Evolutionary conservation across 2,797 vertebrate species (phyloP), one percentile per base, ranked within the genome.

Genomic region (Sternarchorhynchus goeldii): DNA sequence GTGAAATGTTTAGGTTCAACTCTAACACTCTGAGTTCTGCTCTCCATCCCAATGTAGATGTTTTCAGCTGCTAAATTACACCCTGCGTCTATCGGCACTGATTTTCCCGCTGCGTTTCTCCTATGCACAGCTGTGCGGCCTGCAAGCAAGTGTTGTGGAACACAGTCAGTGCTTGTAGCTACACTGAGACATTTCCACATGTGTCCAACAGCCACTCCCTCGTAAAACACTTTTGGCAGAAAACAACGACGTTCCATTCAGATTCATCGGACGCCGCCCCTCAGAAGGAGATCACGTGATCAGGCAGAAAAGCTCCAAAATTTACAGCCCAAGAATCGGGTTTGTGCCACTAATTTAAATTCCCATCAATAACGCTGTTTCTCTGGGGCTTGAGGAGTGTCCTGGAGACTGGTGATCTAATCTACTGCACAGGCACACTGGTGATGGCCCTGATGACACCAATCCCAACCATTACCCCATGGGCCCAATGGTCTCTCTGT

Each of bases 341-440:
- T 31, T 56, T 32, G 53, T 64, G 72, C n/a, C 53, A 59, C 78
- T 80, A 76, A 85, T 83, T 86, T 80, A 71, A 45, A 55, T 50
- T 64, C 57, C 31, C 73, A 64, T 77, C 75, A 39, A 84, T 83
- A 83, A 86, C 74, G 66, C 76, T 81, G 81, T 83, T 81, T 60
- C 29, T 77, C 68, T 67, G 39, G 63, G 67, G n/a, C 72, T 71
- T 76, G 71, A 82, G 72, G 57, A 82, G 68, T 78, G 56, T 34
- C 63, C 62, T 18, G 20, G 20, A 64, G 50, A 34, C 21, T 64
- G 58, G 34, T 36, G 36, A 18, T 77, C 63, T 57, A 79, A 66
- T 77, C 75, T 50, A 60, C 73, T 21, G 55, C 62, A 10, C 41
- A 17, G 32, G 5, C 36, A 66, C 5, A 32, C n/a, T 53, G 39